Evolutionary conservation across 2,797 vertebrate genomes (phyloP), one percentile per base, ranked within the genome.

Genomic region (Peromyscus eremicus): DNA sequence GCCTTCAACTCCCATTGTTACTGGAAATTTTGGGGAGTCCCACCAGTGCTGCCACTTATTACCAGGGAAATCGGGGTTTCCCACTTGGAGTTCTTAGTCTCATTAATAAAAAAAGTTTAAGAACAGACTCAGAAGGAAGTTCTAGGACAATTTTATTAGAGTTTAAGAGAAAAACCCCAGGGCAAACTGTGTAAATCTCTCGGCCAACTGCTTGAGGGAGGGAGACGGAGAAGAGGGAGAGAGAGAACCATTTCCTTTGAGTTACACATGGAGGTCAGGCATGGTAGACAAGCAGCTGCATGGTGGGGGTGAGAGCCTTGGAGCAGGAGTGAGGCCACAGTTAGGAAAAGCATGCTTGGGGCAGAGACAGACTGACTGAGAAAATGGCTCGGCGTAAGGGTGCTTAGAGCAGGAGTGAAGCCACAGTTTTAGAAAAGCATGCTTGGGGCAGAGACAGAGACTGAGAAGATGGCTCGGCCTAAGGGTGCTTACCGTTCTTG

Each of bases 21-120:
- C 32, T 80, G 77, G 77, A 55, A 80, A 80, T 55, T 80, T n/a
- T n/a, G 77, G 77, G 77, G 77, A 80, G 77, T 80, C 77, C 77
- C 77, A n/a, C 49, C 32, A 80, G 17, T 12, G 19, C 34, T 55
- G 32, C 49, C 32, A 23, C 49, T 80, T 80, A n/a, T 55, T 80
- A 55, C 49, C 49, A 80, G 49, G 49, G 52, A 80, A 80, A 80
- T n/a, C 1, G 77, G 49, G 77, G 49, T 80, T 80, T 52, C 49
- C 46, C 77, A 21, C 17, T 55, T 12, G 49, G 49, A 55, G 77
- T 52, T 55, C 76, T n/a, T 52, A 52, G 76, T 80, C 77, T 80
- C 77, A 80, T 80, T 80, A 80, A 80, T 80, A 55, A 55, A 55
- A 55, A 80, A 49, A 80, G 10, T 55, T 80, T 55, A 55, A 55